These are phyloP conservation scores for Rhinogobius similis DNA, from an alignment of 2,113 vertebrate genomes.

Conservation along the genomic window DNA sequence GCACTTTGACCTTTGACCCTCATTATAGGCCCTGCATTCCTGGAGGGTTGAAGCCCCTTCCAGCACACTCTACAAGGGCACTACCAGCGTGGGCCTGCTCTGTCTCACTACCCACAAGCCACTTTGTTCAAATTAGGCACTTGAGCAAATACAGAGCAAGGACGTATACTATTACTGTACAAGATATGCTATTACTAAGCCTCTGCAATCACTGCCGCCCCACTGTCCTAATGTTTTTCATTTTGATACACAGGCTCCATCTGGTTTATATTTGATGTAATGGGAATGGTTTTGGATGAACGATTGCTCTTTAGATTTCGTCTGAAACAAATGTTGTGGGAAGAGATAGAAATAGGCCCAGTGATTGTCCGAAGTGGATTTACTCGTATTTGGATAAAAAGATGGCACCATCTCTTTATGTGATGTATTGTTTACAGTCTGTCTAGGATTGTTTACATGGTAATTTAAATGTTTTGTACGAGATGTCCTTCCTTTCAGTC, in stretches of 20 bases:
- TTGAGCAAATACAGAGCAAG: constrained; percentile 56
- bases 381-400: constrained; percentile 42
- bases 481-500: neutral
- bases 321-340: constrained; percentile 53
- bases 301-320: constrained; percentile 50
- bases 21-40: constrained; percentile 76
- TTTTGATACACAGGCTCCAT: constrained; percentile 53
- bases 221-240: constrained; percentile 48
- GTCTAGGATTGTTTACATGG: no score
- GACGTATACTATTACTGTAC: constrained; percentile 35
- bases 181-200: constrained; percentile 39
- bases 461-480: no score
- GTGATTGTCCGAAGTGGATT: constrained; percentile 11
- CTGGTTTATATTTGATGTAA: constrained; percentile 64
- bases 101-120: constrained; percentile 33
- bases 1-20: constrained; percentile 77
- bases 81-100: constrained; percentile 61
- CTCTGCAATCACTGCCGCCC: constrained; percentile 43
- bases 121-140: constrained; percentile 15
- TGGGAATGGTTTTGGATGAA: constrained; percentile 51
- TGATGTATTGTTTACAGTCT: neutral
- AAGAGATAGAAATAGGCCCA: constrained; percentile 14
- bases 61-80: constrained; percentile 73
- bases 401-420: constrained; percentile 9
- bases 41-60: constrained; percentile 71